phyloP scores from a whole-genome alignment of 2,113 vertebrate genomes.

The Sisor rabdophorus region DNA sequence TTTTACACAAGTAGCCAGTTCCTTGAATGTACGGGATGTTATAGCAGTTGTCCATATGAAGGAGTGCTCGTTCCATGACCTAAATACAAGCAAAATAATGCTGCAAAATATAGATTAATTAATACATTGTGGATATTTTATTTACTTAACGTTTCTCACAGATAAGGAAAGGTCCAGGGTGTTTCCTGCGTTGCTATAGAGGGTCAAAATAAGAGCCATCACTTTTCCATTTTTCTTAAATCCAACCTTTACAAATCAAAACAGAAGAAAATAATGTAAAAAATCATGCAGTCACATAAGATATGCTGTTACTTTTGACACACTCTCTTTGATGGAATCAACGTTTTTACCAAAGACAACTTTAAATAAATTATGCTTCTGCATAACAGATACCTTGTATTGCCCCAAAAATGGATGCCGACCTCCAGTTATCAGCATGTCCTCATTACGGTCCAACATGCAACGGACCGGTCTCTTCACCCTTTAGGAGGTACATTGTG shows the following conservation, averaged over 20 bases:
- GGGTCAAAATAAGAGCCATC: constrained; percentile 79
- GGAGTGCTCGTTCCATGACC: constrained; percentile 84
- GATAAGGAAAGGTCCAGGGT: constrained; percentile 80
- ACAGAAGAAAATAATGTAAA: neutral
- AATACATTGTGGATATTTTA: neutral
- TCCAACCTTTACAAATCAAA: constrained; percentile 76
- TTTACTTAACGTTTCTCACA: constrained; percentile 66
- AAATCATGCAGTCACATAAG: neutral
- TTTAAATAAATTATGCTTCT: neutral
- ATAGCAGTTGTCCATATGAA: constrained; percentile 94
- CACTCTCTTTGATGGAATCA: neutral
- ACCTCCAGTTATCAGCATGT: constrained; percentile 92
- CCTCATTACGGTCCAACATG: constrained; percentile 92
- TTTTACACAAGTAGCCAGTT: constrained; percentile 80
- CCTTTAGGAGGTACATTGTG: constrained; percentile 57
- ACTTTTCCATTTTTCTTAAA: constrained; percentile 82
- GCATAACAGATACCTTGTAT: constrained; percentile 79
- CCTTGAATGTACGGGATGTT: constrained; percentile 81
- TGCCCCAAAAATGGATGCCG: constrained; percentile 86
- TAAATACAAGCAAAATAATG: constrained; percentile 42
- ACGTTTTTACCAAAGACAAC: neutral
- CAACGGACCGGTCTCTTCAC: constrained; percentile 81
- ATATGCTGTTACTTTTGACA: neutral
- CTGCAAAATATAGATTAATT: neutral
- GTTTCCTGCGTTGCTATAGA: constrained; percentile 85